Conservation (phyloP, 2,113 vertebrate species). For the Sceloporus tristichus region DNA sequence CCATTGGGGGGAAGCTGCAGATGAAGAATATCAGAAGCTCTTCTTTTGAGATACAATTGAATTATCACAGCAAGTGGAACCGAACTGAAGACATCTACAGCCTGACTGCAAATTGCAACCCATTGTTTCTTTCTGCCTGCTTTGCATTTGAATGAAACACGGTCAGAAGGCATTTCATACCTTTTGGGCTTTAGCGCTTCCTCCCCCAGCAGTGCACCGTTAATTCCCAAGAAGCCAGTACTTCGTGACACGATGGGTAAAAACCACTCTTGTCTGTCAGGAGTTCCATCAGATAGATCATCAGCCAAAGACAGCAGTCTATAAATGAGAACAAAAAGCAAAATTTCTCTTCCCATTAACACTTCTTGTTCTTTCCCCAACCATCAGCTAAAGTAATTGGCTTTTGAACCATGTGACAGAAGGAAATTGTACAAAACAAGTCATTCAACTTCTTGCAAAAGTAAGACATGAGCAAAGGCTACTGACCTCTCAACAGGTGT, state of each 20-base stretch:
- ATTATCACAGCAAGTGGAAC: background rate
- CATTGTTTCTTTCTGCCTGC: slow-evolving; percentile 18
- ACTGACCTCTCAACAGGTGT: slow-evolving; percentile 85
- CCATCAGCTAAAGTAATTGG: background rate
- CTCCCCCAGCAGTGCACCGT: slow-evolving; percentile 67
- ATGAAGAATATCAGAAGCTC: slow-evolving; percentile 22
- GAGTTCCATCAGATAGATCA: slow-evolving; percentile 69
- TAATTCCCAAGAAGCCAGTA: slow-evolving; percentile 66
- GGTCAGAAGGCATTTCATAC: slow-evolving; percentile 61
- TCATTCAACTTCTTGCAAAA: background rate
- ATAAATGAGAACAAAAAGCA: slow-evolving; percentile 51
- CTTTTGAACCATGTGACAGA: background rate
- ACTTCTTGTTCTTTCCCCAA: background rate
- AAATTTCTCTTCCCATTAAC: background rate
- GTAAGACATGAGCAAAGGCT: slow-evolving; percentile 21
- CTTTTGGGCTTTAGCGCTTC: slow-evolving; percentile 74
- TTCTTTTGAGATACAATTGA: slow-evolving; percentile 14
- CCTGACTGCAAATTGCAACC: slow-evolving; percentile 26
- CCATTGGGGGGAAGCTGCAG: background rate
- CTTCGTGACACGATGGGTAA: slow-evolving; percentile 73
- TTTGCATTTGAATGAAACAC: slow-evolving; percentile 28
- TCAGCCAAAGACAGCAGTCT: slow-evolving; percentile 56
- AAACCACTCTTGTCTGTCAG: slow-evolving; percentile 75
- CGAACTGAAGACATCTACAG: background rate
- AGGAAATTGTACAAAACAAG: background rate